These are phyloP conservation scores for Acheta domesticus DNA, from an alignment of 2,888 invertebrate species.

Conservation along the genomic window DNA sequence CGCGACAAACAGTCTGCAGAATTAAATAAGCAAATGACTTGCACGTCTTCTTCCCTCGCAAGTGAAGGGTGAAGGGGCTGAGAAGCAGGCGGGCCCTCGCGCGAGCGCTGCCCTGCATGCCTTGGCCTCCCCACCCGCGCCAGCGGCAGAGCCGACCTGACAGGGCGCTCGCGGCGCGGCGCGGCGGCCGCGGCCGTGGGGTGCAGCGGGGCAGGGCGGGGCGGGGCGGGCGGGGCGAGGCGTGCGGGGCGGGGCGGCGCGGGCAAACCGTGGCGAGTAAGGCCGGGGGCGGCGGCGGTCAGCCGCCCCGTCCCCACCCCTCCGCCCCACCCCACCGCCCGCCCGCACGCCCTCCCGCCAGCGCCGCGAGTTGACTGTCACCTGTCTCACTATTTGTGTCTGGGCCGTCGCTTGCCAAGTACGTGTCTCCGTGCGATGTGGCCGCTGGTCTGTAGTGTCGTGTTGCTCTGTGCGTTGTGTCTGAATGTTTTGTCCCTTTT, in stretches of 20 bases:
- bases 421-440: slow-evolving; percentile 12
- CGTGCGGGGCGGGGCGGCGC: background rate
- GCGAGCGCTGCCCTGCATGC: background rate
- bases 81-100: no score
- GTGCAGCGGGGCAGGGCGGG: background rate
- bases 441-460: slow-evolving; percentile 21
- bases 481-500: slow-evolving; percentile 24
- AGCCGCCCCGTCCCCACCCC: background rate
- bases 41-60: no score
- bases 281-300: background rate
- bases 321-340: background rate
- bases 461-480: slow-evolving; percentile 18
- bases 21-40: no score
- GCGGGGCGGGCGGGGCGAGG: background rate
- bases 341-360: slow-evolving; percentile 25
- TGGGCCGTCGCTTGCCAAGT: slow-evolving; percentile 25
- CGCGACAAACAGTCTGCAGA: no score
- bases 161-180: background rate
- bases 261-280: background rate
- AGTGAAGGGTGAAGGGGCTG: no score
- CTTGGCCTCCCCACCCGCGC: background rate
- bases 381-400: slow-evolving; percentile 40
- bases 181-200: background rate
- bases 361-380: slow-evolving; percentile 38
- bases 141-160: background rate